phyloP scores from a whole-genome alignment of 1,140 invertebrate genomes.

The Ceratina australensis region DNA sequence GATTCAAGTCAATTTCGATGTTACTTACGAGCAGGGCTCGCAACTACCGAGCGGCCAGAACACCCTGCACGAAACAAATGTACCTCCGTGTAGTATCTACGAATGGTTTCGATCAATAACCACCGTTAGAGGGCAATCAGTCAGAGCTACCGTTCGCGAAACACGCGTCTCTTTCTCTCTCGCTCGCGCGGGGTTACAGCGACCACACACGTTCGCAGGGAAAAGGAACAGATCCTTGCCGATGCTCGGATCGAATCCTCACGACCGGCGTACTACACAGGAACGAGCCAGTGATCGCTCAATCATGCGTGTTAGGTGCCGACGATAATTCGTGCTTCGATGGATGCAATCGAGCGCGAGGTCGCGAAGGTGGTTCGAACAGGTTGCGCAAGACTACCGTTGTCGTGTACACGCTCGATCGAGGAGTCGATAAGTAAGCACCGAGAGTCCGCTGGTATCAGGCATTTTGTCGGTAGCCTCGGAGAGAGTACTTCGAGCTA shows the following conservation, averaged over 20 bases:
- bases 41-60: background rate
- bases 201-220: constrained; percentile 38
- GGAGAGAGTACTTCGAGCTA: constrained; percentile 17
- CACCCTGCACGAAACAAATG: constrained; percentile 20
- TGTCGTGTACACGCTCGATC: constrained; percentile 52
- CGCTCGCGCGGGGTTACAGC: constrained; percentile 24
- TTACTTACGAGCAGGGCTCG: background rate
- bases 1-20: background rate
- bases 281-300: constrained; percentile 66
- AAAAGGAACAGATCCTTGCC: constrained; percentile 15
- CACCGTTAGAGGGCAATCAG: constrained; percentile 57
- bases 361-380: constrained; percentile 68
- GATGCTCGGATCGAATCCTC: constrained; percentile 40
- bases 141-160: constrained; percentile 58
- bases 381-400: constrained; percentile 64
- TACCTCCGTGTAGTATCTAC: constrained; percentile 41
- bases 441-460: constrained; percentile 34
- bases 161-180: background rate
- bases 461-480: constrained; percentile 52
- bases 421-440: constrained; percentile 55
- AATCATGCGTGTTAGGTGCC: constrained; percentile 71
- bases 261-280: constrained; percentile 3
- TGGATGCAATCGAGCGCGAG: constrained; percentile 62
- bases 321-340: constrained; percentile 70
- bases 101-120: constrained; percentile 58